phyloP scores from a whole-genome alignment of 2,888 invertebrate species.

The Dolichopus griseipennis region DNA sequence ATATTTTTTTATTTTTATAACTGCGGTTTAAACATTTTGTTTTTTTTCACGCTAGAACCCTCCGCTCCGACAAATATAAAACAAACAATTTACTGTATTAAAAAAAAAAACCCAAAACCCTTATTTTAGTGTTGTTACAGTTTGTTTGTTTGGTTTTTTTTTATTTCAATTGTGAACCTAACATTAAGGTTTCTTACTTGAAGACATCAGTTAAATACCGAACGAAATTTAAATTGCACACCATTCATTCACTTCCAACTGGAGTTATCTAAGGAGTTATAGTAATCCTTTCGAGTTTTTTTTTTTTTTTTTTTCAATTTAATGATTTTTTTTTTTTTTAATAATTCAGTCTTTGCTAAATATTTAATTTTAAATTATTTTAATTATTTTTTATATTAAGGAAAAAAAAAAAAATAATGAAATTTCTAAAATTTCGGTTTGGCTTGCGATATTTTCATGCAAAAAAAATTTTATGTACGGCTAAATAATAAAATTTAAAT shows the following conservation, averaged over 20 bases:
- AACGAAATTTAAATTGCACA: not conserved
- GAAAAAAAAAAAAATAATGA: not conserved
- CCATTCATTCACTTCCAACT: not conserved
- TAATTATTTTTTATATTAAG: too few relatives aligned
- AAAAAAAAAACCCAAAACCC: too few relatives aligned
- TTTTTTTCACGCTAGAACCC: too few relatives aligned
- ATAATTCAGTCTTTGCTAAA: too few relatives aligned
- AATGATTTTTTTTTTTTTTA: not conserved
- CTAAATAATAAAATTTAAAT: not conserved
- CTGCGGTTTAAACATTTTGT: too few relatives aligned
- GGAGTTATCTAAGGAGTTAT: not conserved
- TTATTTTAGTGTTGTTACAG: too few relatives aligned
- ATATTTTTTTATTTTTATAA: too few relatives aligned
- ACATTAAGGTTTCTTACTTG: not conserved
- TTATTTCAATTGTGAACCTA: not conserved
- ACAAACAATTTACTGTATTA: too few relatives aligned
- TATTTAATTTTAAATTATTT: too few relatives aligned
- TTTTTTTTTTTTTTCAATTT: not conserved
- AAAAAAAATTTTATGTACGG: constrained; percentile 2
- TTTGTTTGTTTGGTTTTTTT: too few relatives aligned
- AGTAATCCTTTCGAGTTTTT: not conserved
- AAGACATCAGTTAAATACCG: not conserved
- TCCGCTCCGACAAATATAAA: too few relatives aligned
- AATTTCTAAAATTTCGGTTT: not conserved
- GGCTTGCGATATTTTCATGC: not conserved